Conservation (phyloP, 2,888 invertebrate genomes). For the Ferrisia virgata region DNA sequence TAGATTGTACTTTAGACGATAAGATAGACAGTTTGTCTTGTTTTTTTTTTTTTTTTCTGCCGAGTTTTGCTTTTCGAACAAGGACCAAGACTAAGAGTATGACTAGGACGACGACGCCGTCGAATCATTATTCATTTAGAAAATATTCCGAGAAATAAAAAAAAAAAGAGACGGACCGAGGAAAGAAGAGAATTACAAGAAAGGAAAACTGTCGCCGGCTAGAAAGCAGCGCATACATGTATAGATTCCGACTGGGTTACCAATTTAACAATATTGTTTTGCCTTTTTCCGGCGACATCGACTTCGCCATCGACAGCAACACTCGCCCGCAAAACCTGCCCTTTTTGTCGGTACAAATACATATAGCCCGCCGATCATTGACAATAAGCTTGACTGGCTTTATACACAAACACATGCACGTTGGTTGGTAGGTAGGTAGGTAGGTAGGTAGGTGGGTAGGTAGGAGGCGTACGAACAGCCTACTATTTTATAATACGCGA, state of each 20-base stretch:
- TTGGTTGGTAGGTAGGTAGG: no score
- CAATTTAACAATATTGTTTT: background rate
- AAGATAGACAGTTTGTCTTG: background rate
- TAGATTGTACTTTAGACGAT: background rate
- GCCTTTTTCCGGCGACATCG: background rate
- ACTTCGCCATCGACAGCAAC: no score
- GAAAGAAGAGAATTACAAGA: background rate
- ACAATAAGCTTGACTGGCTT: no score
- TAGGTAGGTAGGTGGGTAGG: no score
- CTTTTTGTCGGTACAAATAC: no score
- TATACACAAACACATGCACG: no score
- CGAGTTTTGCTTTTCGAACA: background rate
- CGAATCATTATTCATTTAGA: slow-evolving; percentile 5
- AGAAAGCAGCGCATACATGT: background rate
- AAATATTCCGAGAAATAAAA: background rate
- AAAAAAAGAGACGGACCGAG: no score
- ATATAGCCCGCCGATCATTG: no score
- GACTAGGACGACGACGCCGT: background rate
- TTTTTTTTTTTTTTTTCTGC: background rate
- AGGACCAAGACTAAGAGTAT: no score
- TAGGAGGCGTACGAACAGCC: no score
- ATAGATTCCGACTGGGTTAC: background rate
- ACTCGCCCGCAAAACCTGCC: no score
- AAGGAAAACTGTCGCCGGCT: background rate
- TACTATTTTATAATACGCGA: no score